Base-by-base conservation (phyloP, 2,888 invertebrate species). In the Parasteatoda lunata region DNA sequence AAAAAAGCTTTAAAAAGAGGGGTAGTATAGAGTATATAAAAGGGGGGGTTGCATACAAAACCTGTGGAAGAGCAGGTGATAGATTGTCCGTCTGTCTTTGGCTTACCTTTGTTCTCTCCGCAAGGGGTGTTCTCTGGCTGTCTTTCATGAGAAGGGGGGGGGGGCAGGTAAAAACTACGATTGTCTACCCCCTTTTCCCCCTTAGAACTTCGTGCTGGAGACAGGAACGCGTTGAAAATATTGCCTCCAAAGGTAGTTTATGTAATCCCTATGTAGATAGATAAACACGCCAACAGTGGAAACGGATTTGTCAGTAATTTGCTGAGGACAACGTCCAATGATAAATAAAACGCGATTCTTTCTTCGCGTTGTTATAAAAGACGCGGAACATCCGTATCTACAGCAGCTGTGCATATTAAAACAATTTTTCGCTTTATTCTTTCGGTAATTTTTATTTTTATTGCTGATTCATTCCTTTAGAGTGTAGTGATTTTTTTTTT, bases 21-120 rank as follows among this genome's bases (percentile, higher is more conserved):
- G 70, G 72, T 71, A 70, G 49, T 51, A 30, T 30, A 30, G 30
- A 30, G 30, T 30, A 30, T 30, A 30, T 30, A 30, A 30, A 30
- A 30, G 9, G 69, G 69, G 68, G 80, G 65, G n/a, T 45, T 51
- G 15, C 11, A 45, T 70, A 52, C 47, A 65, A 76, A 71, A 82
- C 82, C 82, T 86, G 86, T 82, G 86, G 86, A 87, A 82, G 86
- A 73, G 86, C 86, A 87, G 86, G 86, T 87, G 86, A 87, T 87
- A 87, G 86, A 87, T 87, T 82, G 86, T 87, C 66, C 81, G 86
- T 87, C 86, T 87, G 86, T 87, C 86, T 87, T 82, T 71, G 81
- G 73, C 66, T 68, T 71, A 71, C 81, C 86, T 87, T 87, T 87
- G 86, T 87, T 87, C 86, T 87, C 82, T 68, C 86, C 86, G 86